Evolutionary conservation across 2,113 vertebrate genomes (phyloP).

Genomic region (Chloropsis hardwickii): DNA sequence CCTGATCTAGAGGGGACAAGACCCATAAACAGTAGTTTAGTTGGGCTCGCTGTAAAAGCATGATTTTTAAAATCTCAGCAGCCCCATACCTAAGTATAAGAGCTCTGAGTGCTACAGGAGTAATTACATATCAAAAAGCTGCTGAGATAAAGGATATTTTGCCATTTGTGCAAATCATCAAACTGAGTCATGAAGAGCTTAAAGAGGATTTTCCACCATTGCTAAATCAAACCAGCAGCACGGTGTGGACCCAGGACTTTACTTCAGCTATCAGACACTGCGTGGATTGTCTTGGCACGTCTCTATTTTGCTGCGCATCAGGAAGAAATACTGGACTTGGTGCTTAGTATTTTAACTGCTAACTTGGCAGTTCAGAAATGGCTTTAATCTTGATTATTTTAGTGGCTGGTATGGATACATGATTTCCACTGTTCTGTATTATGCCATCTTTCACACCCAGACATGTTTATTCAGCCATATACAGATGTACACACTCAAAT

Average conservation of each 20-base stretch:
- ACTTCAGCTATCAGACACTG: background rate
- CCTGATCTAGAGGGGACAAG: background rate
- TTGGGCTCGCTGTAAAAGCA: background rate
- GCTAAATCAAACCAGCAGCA: background rate
- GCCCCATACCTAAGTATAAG: background rate
- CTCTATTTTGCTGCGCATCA: background rate
- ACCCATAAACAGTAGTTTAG: background rate
- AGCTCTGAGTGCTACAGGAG: background rate
- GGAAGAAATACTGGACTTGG: background rate
- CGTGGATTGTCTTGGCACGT: background rate
- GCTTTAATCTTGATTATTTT: conserved; percentile 10
- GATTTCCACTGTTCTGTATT: background rate
- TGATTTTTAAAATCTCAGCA: background rate
- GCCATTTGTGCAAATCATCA: background rate
- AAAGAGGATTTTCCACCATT: background rate
- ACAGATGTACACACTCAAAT: background rate
- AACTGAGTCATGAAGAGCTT: background rate
- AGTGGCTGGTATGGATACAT: background rate
- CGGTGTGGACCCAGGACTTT: background rate
- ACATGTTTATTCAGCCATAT: background rate
- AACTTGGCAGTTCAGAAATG: background rate
- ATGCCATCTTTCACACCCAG: background rate
- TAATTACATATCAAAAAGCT: background rate
- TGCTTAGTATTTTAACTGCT: background rate
- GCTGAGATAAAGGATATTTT: background rate